A percentile compares a stretch with the other conserved stretches of the same genome.
phyloP scores from a whole-genome alignment of 2,113 vertebrate genomes.

The Cairina moschata region DNA sequence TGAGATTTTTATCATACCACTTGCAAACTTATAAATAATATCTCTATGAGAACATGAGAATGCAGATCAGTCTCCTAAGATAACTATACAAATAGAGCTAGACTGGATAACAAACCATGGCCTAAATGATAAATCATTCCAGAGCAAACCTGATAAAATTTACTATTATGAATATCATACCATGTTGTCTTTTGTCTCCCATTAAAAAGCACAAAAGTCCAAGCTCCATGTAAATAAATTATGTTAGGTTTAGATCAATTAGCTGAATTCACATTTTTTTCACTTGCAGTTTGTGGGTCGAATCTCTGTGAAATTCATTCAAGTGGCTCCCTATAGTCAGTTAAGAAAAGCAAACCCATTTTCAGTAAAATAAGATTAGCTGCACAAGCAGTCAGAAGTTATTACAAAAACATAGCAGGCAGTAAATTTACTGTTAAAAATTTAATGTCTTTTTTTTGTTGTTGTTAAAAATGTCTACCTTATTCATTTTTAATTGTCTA shows the following conservation, averaged over 20 bases:
- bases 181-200: neutral
- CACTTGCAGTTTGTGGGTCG: neutral
- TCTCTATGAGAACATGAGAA: neutral
- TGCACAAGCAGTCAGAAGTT: neutral
- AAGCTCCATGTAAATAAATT: neutral
- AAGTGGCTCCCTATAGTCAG: neutral
- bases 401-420: neutral
- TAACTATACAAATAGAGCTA: neutral
- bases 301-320: neutral
- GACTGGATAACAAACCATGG: neutral
- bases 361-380: neutral
- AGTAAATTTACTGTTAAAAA: neutral
- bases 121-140: neutral
- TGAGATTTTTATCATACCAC: neutral
- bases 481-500: neutral
- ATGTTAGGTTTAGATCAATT: neutral
- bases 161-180: neutral
- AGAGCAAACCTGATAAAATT: neutral
- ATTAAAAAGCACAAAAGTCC: neutral
- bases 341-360: neutral
- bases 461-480: neutral
- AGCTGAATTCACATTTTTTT: neutral
- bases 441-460: neutral
- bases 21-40: neutral
- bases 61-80: neutral